Evolutionary conservation across 2,888 invertebrate genomes (phyloP), one percentile per base, ranked within the genome.

Genomic region (Macrostomum cliftonense): DNA sequence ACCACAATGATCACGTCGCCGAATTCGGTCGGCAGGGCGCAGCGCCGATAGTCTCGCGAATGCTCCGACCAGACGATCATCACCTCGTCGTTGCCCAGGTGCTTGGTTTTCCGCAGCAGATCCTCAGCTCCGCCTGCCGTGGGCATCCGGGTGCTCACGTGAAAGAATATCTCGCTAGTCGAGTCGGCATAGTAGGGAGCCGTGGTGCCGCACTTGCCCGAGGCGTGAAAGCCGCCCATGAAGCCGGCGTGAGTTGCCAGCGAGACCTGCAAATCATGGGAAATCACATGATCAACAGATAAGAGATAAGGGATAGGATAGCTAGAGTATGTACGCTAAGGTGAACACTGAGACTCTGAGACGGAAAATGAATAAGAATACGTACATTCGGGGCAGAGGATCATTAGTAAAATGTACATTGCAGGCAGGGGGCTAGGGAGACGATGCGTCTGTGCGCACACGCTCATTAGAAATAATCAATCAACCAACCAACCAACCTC

Each of bases 51-150:
- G 64, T 91, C 87, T 54, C 91, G 77, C 71, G 78, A 78, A 71
- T 97, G 91, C 66, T 99, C 97, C 46, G 89, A 91, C 97, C 97
- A 97, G 36, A 99, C 89, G 55, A 97, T 88, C 68, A 95, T 95
- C 51, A 97, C 86, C 71, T 95, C 93, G 71, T 95, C 93, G 72
- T 95, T 95, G 43, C 93, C 93, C 55, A 95, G 75, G 74, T 95
- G 93, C 4, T 88, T 78, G 13, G 88, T 54, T 14, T 50, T 39
- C 39, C 14, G 51, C n/a, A 50, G 36, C 48, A 61, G 61, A 46
- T 59, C 53, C 54, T 52, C 51, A 17, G 44, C 52, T 45, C 63
- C 60, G 44, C 80, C 80, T 61, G 83, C 82, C 0, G 85, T 83
- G 11, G 88, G 87, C 84, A 99, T 89, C 59, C 91, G 77, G 2